Evolutionary conservation across 2,113 vertebrate genomes (phyloP).

Genomic region (Fregata magnificens): DNA sequence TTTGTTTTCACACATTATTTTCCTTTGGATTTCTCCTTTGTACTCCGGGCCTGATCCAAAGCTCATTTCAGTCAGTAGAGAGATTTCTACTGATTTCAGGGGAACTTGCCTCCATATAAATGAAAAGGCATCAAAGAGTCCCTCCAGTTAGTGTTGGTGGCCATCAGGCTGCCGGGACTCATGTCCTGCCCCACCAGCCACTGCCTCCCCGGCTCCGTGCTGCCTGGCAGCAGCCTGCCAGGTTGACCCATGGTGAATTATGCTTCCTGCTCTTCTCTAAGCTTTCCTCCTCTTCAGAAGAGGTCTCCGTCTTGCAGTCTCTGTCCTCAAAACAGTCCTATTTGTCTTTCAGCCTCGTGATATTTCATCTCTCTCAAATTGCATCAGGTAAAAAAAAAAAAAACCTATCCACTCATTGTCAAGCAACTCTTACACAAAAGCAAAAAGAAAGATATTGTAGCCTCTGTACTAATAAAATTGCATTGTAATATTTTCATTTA

Average conservation of each 20-base stretch:
- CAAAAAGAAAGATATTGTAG: background rate
- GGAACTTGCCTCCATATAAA: background rate
- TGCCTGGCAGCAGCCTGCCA: background rate
- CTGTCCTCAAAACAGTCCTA: background rate
- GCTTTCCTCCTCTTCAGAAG: background rate
- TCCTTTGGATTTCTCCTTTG: background rate
- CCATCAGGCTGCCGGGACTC: background rate
- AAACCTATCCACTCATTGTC: background rate
- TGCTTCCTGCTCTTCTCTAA: background rate
- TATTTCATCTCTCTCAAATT: background rate
- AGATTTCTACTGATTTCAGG: background rate
- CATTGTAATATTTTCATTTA: background rate
- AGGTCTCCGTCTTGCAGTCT: background rate
- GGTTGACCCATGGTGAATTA: accelerated
- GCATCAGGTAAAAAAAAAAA: background rate
- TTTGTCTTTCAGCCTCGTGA: background rate
- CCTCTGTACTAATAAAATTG: background rate
- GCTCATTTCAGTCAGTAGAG: background rate
- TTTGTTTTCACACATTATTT: background rate
- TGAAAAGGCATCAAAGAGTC: background rate
- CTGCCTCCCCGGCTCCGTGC: background rate
- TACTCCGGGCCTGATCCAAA: background rate
- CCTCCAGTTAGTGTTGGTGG: background rate
- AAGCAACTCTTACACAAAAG: background rate
- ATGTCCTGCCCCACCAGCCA: background rate